Percentiles rank a stretch among this genome's conserved stretches.
phyloP scores from a whole-genome alignment of 1,140 invertebrate genomes.

The Drosophila willistoni region DNA sequence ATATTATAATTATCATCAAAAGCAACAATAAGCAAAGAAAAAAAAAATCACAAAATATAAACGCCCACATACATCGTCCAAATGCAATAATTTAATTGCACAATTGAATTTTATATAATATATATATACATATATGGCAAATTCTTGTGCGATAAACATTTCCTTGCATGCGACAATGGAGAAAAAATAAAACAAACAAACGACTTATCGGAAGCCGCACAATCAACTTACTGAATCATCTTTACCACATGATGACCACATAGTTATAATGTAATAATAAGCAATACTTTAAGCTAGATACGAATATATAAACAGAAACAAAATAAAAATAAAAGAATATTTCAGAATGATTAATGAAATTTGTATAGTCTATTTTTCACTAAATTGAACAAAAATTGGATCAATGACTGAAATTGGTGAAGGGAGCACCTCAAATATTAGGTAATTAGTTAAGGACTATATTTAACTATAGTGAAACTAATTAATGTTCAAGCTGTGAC shows the following conservation, averaged over 20 bases:
- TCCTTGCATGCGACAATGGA: conserved; percentile 5
- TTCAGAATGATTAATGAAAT: conserved; percentile 19
- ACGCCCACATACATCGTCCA: not conserved
- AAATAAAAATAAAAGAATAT: conserved; percentile 31
- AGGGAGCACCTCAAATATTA: too few species aligned
- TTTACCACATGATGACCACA: conserved; percentile 1
- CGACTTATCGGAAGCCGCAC: conserved; percentile 8
- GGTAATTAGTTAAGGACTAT: too few species aligned
- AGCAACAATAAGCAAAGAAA: not conserved
- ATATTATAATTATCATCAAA: conserved; percentile 4
- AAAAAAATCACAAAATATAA: not conserved
- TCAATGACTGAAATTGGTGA: too few species aligned
- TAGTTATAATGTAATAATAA: conserved; percentile 1
- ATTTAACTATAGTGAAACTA: too few species aligned
- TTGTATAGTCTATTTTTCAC: too few species aligned
- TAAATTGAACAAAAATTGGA: not conserved
- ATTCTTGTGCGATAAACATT: conserved; percentile 5
- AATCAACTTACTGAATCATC: conserved; percentile 6
- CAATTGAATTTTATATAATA: not conserved
- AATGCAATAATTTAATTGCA: not conserved
- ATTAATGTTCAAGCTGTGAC: too few species aligned
- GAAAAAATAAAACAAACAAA: conserved; percentile 1
- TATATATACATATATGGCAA: not conserved
- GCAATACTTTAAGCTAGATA: conserved; percentile 13
- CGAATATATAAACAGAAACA: not conserved